phyloP scores from a whole-genome alignment of 2,113 vertebrate genomes.

The Chrysemys picta region DNA sequence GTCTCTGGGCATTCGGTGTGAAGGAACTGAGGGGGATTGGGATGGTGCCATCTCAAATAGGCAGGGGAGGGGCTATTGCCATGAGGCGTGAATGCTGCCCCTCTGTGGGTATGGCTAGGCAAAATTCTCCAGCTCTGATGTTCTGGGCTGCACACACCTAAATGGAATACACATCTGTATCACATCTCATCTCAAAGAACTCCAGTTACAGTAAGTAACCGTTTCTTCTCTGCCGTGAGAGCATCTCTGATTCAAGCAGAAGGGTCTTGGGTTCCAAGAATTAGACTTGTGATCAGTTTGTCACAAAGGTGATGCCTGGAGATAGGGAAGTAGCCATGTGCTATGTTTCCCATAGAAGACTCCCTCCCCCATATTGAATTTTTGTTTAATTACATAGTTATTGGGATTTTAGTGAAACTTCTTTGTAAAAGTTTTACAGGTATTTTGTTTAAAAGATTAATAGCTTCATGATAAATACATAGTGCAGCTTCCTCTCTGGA shows the following conservation, averaged over 20 bases:
- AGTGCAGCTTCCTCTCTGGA: not conserved
- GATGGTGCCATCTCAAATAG: too few species aligned
- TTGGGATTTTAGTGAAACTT: not conserved
- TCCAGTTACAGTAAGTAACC: not conserved
- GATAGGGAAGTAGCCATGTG: not conserved
- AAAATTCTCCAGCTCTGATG: not conserved
- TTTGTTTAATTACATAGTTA: not conserved
- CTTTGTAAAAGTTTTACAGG: not conserved
- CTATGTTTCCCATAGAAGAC: not conserved
- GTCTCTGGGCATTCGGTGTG: too few species aligned
- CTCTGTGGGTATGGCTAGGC: not conserved
- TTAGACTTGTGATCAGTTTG: not conserved
- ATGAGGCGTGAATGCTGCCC: too few species aligned
- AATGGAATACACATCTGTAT: not conserved
- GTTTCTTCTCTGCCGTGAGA: not conserved
- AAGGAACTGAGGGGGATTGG: too few species aligned
- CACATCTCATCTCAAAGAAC: not conserved
- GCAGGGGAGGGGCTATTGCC: too few species aligned
- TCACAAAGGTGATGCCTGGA: not conserved
- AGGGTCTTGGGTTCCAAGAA: not conserved
- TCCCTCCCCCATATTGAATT: not conserved
- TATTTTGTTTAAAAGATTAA: not conserved
- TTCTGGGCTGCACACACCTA: not conserved
- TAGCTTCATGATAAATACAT: not conserved
- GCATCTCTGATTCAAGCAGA: not conserved